Evolutionary conservation across 1,140 invertebrate species (phyloP).

Genomic region (Phocides pigmalion): DNA sequence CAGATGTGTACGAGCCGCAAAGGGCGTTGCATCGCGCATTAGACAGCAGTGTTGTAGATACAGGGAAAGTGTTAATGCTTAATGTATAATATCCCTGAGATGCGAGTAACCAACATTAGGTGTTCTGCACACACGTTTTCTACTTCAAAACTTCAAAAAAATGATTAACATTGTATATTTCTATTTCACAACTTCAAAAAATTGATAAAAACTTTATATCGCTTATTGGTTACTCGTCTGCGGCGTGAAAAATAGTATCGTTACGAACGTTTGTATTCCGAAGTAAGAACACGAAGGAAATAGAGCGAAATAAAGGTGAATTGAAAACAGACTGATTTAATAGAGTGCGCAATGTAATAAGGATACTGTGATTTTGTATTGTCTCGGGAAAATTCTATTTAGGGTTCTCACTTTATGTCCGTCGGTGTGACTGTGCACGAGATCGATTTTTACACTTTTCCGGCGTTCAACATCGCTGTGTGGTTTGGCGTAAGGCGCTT

Average conservation of each 20-base stretch:
- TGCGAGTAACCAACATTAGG: too few relatives aligned
- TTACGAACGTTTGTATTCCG: constrained; percentile 14
- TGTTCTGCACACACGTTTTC: too few relatives aligned
- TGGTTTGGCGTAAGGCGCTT: too few relatives aligned
- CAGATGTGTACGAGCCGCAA: too few relatives aligned
- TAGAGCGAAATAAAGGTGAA: constrained; percentile 31
- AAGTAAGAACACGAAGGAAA: constrained; percentile 21
- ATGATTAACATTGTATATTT: neutral
- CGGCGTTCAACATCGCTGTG: too few relatives aligned
- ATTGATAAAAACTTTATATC: neutral
- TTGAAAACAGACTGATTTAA: constrained; percentile 27
- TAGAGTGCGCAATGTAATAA: constrained; percentile 13
- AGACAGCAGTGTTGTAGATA: too few relatives aligned
- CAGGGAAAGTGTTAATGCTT: too few relatives aligned
- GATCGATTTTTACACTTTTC: too few relatives aligned
- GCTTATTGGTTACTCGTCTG: constrained; percentile 5
- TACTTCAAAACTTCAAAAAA: neutral
- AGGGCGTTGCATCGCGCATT: too few relatives aligned
- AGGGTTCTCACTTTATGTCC: too few relatives aligned
- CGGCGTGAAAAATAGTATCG: neutral
- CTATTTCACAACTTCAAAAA: neutral
- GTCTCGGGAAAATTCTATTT: constrained; percentile 10
- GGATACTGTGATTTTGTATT: neutral
- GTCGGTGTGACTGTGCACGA: too few relatives aligned
- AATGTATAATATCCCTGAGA: too few relatives aligned